These are phyloP conservation scores for Epinephelus malabaricus DNA, from an alignment of 2,797 vertebrate species.

Conservation along the genomic window DNA sequence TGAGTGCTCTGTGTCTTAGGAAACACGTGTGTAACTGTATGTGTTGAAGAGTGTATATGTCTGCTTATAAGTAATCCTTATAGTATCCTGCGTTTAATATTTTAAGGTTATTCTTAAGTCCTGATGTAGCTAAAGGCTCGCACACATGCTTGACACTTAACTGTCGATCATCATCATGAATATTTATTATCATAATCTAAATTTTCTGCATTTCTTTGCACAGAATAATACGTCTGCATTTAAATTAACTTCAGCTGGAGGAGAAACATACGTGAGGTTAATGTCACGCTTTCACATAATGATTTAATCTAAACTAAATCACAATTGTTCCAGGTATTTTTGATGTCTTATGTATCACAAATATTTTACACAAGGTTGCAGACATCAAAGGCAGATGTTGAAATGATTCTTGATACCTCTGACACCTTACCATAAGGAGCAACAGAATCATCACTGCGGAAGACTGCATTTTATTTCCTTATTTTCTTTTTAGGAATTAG, in stretches of 20 bases:
- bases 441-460: neutral
- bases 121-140: neutral
- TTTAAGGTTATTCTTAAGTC: neutral
- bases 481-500: too few species aligned
- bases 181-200: neutral
- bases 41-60: neutral
- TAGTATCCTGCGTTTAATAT: neutral
- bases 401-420: neutral
- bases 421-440: neutral
- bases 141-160: neutral
- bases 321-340: neutral
- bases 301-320: neutral
- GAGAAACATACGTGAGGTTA: neutral
- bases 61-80: slow-evolving; percentile 3
- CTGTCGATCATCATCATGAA: neutral
- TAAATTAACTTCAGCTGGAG: neutral
- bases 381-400: neutral
- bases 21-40: neutral
- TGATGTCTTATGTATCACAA: neutral
- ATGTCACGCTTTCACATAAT: neutral
- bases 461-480: too few species aligned
- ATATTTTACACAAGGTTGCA: neutral
- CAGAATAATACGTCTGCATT: neutral
- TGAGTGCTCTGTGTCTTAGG: neutral
- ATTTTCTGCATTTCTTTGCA: neutral